phyloP scores from a whole-genome alignment of 2,888 invertebrate genomes.

The Conistra vaccinii region DNA sequence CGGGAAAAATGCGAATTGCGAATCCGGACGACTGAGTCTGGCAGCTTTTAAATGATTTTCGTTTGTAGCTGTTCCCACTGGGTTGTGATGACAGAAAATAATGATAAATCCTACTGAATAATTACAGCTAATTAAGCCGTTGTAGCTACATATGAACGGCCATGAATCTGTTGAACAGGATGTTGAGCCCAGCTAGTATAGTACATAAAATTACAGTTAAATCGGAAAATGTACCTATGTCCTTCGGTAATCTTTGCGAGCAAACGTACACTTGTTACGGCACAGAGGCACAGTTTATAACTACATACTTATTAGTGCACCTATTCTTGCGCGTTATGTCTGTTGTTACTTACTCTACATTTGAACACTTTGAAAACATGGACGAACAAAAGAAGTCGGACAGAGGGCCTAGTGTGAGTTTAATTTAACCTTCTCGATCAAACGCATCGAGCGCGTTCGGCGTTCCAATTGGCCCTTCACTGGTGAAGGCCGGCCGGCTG shows the following conservation, averaged over 20 bases:
- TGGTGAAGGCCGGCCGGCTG: too few relatives aligned
- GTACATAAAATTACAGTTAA: too few relatives aligned
- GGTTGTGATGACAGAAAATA: conserved; percentile 1
- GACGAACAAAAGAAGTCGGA: too few relatives aligned
- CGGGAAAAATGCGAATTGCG: conserved; percentile 6
- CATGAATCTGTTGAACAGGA: neutral
- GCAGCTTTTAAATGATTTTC: neutral
- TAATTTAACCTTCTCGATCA: too few relatives aligned
- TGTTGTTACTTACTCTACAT: neutral
- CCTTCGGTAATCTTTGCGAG: neutral
- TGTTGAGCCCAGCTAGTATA: neutral
- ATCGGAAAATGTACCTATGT: neutral
- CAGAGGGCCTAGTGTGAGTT: too few relatives aligned
- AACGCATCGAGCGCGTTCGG: too few relatives aligned
- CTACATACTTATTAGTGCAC: too few relatives aligned
- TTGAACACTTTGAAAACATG: too few relatives aligned
- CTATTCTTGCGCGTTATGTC: neutral
- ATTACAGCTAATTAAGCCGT: neutral
- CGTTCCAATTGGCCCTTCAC: too few relatives aligned
- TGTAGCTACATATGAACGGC: neutral
- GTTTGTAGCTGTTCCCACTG: neutral
- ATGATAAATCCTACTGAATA: neutral
- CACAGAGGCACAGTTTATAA: too few relatives aligned
- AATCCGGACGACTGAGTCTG: neutral
- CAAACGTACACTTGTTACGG: too few relatives aligned